Evolutionary conservation across 2,888 invertebrate genomes (phyloP).

Genomic region (Dryobotodes eremita): DNA sequence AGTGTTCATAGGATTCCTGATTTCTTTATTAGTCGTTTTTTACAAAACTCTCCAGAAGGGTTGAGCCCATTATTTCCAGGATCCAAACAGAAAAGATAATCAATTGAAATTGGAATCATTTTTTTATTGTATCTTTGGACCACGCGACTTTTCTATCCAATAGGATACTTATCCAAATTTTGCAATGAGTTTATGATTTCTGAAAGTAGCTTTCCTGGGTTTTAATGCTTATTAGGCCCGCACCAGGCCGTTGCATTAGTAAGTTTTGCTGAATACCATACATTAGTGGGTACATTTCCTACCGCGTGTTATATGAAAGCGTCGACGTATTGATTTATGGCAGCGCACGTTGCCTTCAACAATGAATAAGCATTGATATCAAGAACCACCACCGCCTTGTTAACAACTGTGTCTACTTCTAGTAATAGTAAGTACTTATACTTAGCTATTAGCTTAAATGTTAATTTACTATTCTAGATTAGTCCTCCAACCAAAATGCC

Average conservation of each 20-base stretch:
- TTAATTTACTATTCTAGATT: slow-evolving; percentile 34
- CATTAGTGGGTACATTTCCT: slow-evolving; percentile 43
- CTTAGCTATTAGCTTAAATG: neutral
- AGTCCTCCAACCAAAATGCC: slow-evolving; percentile 9
- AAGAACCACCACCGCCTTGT: slow-evolving; percentile 70
- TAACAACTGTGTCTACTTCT: slow-evolving; percentile 30
- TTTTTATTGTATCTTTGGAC: neutral
- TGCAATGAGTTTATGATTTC: neutral
- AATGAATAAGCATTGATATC: slow-evolving; percentile 64
- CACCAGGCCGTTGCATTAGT: neutral
- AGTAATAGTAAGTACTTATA: neutral
- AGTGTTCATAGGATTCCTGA: neutral
- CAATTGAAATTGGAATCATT: neutral
- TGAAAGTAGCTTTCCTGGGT: neutral
- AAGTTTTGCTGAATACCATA: slow-evolving; percentile 37
- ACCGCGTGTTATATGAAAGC: slow-evolving; percentile 54
- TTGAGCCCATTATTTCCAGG: neutral
- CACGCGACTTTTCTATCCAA: neutral
- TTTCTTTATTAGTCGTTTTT: neutral
- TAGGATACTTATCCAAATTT: neutral
- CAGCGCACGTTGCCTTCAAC: slow-evolving; percentile 53
- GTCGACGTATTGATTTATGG: slow-evolving; percentile 48
- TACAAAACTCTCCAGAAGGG: neutral
- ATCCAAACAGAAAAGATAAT: neutral
- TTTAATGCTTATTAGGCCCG: neutral